A percentile compares a stretch with the other conserved stretches of the same genome.
These are phyloP conservation scores for Brachionus manjavacas DNA, from an alignment of 1,140 invertebrate genomes.

Conservation along the genomic window DNA sequence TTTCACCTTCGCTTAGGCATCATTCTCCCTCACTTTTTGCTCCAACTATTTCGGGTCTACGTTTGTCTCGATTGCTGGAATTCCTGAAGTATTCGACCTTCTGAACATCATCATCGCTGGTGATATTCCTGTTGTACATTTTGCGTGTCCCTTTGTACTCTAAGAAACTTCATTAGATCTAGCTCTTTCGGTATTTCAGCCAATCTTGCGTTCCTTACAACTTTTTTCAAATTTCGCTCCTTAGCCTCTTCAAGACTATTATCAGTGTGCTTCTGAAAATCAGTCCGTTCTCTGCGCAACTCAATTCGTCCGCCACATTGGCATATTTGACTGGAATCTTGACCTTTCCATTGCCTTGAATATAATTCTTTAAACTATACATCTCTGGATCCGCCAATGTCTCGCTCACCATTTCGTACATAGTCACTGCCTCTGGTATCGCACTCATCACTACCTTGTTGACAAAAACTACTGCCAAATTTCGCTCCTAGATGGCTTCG, in stretches of 20 bases:
- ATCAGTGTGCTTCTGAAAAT: background rate
- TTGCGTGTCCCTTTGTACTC: background rate
- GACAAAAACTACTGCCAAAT: no score
- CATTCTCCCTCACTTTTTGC: background rate
- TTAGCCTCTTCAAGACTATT: background rate
- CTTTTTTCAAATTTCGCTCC: background rate
- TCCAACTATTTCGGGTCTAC: background rate
- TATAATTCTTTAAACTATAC: no score
- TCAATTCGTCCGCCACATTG: no score
- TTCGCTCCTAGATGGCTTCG: no score
- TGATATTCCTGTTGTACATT: background rate
- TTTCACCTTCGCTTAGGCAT: background rate
- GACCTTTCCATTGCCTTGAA: no score
- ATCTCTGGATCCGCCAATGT: no score
- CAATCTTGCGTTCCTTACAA: background rate
- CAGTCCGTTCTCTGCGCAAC: background rate
- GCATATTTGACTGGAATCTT: no score
- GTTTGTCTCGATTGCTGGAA: background rate
- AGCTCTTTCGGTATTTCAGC: background rate
- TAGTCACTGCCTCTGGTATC: no score
- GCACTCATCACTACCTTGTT: no score
- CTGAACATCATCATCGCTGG: background rate
- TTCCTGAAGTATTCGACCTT: background rate
- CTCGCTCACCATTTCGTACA: no score
- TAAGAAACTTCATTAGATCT: background rate